phyloP scores from a whole-genome alignment of 2,113 vertebrate species.

The Cephalopterus ornatus region DNA sequence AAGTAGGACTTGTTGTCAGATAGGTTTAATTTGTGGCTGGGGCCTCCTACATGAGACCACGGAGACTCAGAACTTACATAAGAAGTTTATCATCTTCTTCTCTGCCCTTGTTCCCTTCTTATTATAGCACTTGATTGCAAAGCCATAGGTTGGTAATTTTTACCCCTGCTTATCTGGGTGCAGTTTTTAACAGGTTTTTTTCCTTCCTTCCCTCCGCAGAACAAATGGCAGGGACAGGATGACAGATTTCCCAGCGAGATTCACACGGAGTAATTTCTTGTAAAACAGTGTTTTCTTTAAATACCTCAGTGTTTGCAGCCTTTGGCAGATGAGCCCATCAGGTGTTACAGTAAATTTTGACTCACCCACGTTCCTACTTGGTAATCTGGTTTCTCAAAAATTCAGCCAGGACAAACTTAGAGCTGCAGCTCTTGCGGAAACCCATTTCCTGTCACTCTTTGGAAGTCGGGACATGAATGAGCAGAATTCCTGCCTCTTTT shows the following conservation, averaged over 20 bases:
- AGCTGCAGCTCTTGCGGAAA: not conserved
- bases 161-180: not conserved
- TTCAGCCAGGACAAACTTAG: not conserved
- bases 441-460: not conserved
- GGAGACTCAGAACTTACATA: not conserved
- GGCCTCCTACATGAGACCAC: not conserved
- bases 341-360: not conserved
- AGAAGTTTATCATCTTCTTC: not conserved
- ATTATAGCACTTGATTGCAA: not conserved
- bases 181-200: not conserved
- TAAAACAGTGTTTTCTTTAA: not conserved
- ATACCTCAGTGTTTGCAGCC: not conserved
- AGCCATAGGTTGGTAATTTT: not conserved
- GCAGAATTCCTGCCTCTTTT: not conserved
- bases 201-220: not conserved
- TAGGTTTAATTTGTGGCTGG: not conserved
- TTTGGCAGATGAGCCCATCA: not conserved
- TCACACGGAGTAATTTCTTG: not conserved
- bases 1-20: not conserved
- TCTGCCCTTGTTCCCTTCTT: not conserved
- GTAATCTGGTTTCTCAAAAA: not conserved
- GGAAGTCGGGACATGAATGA: not conserved
- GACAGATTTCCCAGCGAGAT: constrained; percentile 14
- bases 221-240: not conserved
- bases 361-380: not conserved